Conservation (phyloP, 2,797 vertebrate genomes). For the Benthosema pterotum region DNA sequence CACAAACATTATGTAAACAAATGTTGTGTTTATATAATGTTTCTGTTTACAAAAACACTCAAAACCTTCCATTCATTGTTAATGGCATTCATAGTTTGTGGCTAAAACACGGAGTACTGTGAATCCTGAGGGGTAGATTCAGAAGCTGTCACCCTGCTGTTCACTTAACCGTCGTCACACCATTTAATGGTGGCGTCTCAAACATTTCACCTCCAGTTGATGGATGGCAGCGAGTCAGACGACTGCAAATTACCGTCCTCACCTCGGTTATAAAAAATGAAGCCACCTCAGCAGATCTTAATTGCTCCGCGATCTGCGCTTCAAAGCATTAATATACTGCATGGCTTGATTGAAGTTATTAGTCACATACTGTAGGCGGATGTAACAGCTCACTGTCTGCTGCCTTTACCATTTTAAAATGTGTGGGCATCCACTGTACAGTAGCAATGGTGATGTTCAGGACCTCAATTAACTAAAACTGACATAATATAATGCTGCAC, state of each 20-base stretch:
- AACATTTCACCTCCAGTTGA: constrained; percentile 75
- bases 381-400: constrained; percentile 38
- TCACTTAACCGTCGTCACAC: constrained; percentile 66
- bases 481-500: background rate
- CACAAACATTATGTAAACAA: no score
- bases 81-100: background rate
- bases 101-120: constrained; percentile 29
- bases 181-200: constrained; percentile 66
- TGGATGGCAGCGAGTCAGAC: constrained; percentile 72
- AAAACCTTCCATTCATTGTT: no score
- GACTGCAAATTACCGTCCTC: constrained; percentile 70
- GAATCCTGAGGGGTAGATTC: constrained; percentile 63
- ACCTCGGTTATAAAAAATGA: constrained; percentile 75
- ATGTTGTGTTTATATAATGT: no score
- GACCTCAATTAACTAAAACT: constrained; percentile 25
- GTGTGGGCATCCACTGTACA: constrained; percentile 24
- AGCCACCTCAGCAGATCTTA: constrained; percentile 79
- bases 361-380: constrained; percentile 53
- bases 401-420: constrained; percentile 40
- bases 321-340: constrained; percentile 79
- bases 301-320: constrained; percentile 73
- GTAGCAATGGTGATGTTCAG: constrained; percentile 7
- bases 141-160: constrained; percentile 64
- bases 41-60: no score
- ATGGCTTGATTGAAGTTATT: constrained; percentile 79